phyloP scores from a whole-genome alignment of 2,888 invertebrate genomes.

The Lycophotia porphyrea region DNA sequence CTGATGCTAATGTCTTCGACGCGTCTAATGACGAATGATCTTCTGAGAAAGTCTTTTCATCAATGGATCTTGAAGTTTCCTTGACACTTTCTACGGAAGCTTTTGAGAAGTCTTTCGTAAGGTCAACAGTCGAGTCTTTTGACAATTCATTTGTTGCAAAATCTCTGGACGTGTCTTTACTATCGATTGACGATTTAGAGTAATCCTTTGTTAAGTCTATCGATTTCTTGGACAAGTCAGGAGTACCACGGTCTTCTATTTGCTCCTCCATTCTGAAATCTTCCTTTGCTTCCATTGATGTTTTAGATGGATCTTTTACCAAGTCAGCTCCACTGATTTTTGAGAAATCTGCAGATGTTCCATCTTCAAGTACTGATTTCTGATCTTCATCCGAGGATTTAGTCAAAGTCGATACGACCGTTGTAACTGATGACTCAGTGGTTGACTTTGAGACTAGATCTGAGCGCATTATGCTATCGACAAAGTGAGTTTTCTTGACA shows the following conservation, averaged over 20 bases:
- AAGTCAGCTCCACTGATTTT: conserved; percentile 87
- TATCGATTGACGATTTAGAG: conserved; percentile 88
- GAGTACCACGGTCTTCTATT: conserved; percentile 83
- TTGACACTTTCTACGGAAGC: conserved; percentile 87
- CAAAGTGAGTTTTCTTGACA: conserved; percentile 79
- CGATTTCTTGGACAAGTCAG: conserved; percentile 88
- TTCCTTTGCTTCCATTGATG: conserved; percentile 84
- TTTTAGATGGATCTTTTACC: conserved; percentile 85
- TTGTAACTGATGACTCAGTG: conserved; percentile 88
- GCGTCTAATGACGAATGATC: conserved; percentile 88
- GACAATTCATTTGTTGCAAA: conserved; percentile 88
- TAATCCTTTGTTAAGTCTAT: conserved; percentile 87
- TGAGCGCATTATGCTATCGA: conserved; percentile 78
- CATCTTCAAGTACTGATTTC: conserved; percentile 86
- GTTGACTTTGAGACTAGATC: conserved; percentile 87
- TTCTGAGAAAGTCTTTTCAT: conserved; percentile 88
- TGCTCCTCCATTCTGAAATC: conserved; percentile 83
- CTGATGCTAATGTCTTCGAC: conserved; percentile 88
- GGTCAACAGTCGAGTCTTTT: conserved; percentile 87
- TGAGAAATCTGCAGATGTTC: conserved; percentile 86
- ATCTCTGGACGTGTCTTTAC: conserved; percentile 88
- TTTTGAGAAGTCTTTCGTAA: conserved; percentile 86
- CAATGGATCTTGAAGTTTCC: conserved; percentile 86
- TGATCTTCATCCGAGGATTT: conserved; percentile 88
- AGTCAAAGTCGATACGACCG: conserved; percentile 85